Base-by-base conservation (phyloP, 1,140 invertebrate species). In the Heliconius nattereri region DNA sequence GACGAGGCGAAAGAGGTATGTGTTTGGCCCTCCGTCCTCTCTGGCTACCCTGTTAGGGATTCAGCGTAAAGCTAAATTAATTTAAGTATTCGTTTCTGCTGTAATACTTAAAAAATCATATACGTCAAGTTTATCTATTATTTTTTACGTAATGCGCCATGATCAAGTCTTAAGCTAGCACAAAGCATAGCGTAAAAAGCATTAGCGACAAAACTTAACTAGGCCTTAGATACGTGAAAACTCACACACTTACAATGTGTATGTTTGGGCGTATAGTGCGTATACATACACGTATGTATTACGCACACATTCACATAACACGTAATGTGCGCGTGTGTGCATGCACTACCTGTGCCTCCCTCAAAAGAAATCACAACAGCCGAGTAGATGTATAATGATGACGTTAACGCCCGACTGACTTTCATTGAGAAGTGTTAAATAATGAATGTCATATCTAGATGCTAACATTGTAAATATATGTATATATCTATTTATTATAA, bases 381-480 rank as follows among this genome's bases (percentile, higher is more conserved):
- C 60, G 26, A 26, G 23, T 66, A n/a, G n/a, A n/a, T 7, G n/a
- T n/a, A 16, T 26, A 16, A 60, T 23, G 23, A 60, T 60, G 57
- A 23, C 57, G 57, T 60, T n/a, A 23, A 66, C 60, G 13, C 29
- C 26, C 11, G 23, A 66, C 9, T 66, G 60, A 66, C 60, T 29
- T 26, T 66, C 60, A 66, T 66, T 66, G 60, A 26, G 60, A 66
- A 66, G 60, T 66, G 26, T 66, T 66, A 29, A 66, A 66, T 66
- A 66, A 29, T 29, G 60, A 66, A 16, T 66, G 60, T 29, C 26
- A 66, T 29, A 29, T 66, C 9, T 16, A 66, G 26, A 66, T 11
- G 23, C 60, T 13, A 57, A 19, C n/a, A 23, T 57, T 52, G 7
- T 52, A 20, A 52, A 49, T 19, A 16, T 19, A 49, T 49, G 16